Evolutionary conservation across 2,113 vertebrate species (phyloP).

Genomic region (Gopherus evgoodei): DNA sequence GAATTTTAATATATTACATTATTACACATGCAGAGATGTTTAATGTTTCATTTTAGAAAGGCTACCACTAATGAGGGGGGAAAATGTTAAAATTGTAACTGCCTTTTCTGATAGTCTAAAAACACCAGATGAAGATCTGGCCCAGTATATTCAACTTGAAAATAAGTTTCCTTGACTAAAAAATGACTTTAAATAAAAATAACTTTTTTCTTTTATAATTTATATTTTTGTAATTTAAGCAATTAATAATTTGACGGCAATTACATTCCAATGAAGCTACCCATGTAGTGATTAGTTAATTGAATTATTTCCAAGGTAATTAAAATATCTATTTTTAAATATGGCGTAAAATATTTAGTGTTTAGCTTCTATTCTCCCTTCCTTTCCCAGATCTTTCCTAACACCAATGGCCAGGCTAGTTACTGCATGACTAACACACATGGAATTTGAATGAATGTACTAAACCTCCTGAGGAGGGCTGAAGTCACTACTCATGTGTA

Average conservation of each 20-base stretch:
- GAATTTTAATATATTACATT: slow-evolving; percentile 4
- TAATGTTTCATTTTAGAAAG: background rate
- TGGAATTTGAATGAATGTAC: background rate
- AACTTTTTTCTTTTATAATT: background rate
- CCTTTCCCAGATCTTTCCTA: background rate
- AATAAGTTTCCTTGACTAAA: background rate
- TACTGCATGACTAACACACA: background rate
- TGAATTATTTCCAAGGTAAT: background rate
- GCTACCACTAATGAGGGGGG: background rate
- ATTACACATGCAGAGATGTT: background rate
- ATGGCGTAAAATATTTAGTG: background rate
- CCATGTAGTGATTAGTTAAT: background rate
- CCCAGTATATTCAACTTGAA: background rate
- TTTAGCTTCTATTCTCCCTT: background rate
- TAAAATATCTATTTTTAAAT: background rate
- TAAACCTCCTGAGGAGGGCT: background rate
- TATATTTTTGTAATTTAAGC: background rate
- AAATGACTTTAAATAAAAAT: background rate
- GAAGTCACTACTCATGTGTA: background rate
- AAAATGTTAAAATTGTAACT: background rate
- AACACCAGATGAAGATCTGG: background rate
- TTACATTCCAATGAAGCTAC: background rate
- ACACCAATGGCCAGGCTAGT: background rate
- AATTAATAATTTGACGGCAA: background rate
- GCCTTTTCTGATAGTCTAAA: background rate